phyloP scores from a whole-genome alignment of 1,140 invertebrate genomes.

The Rhizoglyphus robini region DNA sequence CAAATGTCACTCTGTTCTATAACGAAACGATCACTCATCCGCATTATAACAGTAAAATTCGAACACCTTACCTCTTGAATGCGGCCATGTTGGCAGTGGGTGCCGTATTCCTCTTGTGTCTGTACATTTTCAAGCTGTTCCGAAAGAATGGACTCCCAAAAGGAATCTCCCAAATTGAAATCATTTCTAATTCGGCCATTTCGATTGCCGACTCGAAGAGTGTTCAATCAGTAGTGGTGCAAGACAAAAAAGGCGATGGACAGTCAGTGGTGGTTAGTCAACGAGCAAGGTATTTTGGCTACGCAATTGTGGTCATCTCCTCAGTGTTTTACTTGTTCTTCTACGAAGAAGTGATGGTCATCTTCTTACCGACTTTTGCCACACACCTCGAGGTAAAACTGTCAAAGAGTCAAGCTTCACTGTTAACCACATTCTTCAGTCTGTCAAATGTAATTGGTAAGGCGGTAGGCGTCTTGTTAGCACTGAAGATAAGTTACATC shows the following conservation, averaged over 20 bases:
- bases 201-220: background rate
- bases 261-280: background rate
- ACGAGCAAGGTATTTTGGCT: background rate
- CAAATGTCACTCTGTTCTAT: background rate
- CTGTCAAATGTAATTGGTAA: conserved; percentile 13
- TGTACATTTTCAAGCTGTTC: background rate
- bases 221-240: background rate
- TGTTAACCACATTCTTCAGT: conserved; percentile 9
- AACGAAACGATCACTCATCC: background rate
- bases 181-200: background rate
- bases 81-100: background rate
- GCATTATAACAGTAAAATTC: background rate
- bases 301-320: background rate
- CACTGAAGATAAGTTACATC: conserved; percentile 6
- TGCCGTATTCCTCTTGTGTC: background rate
- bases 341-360: conserved; percentile 15
- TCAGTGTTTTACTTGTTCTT: conserved; percentile 17
- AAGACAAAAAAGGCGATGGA: background rate
- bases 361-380: conserved; percentile 2
- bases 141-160: background rate
- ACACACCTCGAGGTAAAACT: background rate
- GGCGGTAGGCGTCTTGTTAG: conserved; percentile 1
- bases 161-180: background rate
- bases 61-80: background rate
- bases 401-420: background rate